phyloP scores from a whole-genome alignment of 37 sponge, comb jelly and placozoan species.

The Geodia barretti region DNA sequence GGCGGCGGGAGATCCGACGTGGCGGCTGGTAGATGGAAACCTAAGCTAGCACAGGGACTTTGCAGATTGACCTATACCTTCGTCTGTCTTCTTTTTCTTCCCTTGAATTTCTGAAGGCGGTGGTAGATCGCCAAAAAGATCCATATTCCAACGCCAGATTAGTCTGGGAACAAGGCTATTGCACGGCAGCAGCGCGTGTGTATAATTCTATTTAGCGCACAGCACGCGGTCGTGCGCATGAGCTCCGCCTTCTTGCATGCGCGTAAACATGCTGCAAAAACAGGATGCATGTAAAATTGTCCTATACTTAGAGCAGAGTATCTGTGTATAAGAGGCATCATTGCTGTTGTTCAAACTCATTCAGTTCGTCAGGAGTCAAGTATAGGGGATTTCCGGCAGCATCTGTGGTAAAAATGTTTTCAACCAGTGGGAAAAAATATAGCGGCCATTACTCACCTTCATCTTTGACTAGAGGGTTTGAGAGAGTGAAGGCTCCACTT shows the following conservation, averaged over 20 bases:
- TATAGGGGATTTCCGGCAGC: slow-evolving; percentile 38
- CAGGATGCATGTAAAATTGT: background rate
- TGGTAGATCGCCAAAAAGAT: slow-evolving; percentile 59
- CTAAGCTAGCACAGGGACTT: background rate
- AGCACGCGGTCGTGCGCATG: background rate
- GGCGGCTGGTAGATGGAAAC: too few species aligned
- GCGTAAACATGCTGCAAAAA: background rate
- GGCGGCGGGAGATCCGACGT: background rate
- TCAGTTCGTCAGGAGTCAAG: slow-evolving; percentile 47
- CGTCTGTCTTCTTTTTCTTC: background rate
- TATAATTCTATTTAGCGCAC: slow-evolving; percentile 2
- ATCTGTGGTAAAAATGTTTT: background rate
- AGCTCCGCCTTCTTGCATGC: background rate
- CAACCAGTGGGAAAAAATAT: background rate
- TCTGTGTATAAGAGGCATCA: background rate
- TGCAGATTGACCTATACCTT: background rate
- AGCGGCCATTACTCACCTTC: slow-evolving; percentile 1
- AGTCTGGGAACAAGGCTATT: background rate
- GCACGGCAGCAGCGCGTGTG: background rate
- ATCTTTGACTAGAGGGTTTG: slow-evolving; percentile 27
- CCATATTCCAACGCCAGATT: too few species aligned
- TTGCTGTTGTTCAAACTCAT: slow-evolving; percentile 33
- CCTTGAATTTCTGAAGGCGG: slow-evolving; percentile 18
- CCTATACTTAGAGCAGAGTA: background rate
- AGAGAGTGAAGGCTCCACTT: slow-evolving; percentile 20